Base-by-base conservation (phyloP, 2,113 vertebrate genomes). In the Sorex fumeus region DNA sequence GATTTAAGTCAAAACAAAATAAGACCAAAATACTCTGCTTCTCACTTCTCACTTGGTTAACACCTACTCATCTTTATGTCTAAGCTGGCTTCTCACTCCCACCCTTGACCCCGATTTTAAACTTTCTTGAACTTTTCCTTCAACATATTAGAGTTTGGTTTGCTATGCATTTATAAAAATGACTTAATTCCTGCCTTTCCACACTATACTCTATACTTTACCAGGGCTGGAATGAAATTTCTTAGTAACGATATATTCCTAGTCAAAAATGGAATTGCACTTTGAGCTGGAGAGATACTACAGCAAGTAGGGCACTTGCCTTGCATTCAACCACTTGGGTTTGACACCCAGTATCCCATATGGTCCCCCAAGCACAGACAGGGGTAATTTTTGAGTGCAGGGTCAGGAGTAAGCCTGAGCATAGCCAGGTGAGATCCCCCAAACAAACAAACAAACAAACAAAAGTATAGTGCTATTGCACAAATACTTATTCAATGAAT, bases 81-180 rank as follows among this genome's bases (percentile, higher is more conserved):
- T 80, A 25, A 84, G 23, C 60, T 93, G 69, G 64, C 32, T 81
- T 80, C 45, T 53, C 15, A 88, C 40, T 75, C 27, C 15, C 16
- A 40, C 27, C 1, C 53, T 70, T 69, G 28, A 9, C 21, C 30
- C 4, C n/a, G 70, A 43, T 32, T 77, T 95, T 30, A 77, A 62
- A 16, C 0, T 50, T 87, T 2, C 15, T 80, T 91, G 30, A 57
- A 40, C 10, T 86, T 82, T 88, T 81, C 32, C 7, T 86, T 81
- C 36, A 88, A 83, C 77, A 36, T 74, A 87, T 27, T 85, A 27
- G n/a, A 47, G 16, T 71, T 74, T 28, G 19, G 57, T 4, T 32
- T 94, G 12, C 28, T 16, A 15, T 69, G 11, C 57, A 66, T 60
- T 88, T 91, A 47, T 91, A 23, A 76, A 91, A 91, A 88, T 25